These are phyloP conservation scores for Machaerirhynchus nigripectus DNA, from an alignment of 2,113 vertebrate species.

Conservation along the genomic window DNA sequence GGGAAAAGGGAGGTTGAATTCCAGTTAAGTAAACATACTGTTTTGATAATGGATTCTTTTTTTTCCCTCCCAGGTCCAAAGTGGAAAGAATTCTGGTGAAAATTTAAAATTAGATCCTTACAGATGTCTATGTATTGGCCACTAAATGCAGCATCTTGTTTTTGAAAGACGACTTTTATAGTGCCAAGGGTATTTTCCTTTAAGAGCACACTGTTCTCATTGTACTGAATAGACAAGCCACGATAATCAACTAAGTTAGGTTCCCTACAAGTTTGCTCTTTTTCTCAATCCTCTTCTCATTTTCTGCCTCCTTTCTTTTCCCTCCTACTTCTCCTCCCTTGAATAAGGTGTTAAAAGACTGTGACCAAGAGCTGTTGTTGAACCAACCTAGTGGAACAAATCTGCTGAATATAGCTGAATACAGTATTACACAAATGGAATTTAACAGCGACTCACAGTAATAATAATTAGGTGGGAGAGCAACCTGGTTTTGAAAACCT, in stretches of 20 bases:
- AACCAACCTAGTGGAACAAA: constrained; percentile 55
- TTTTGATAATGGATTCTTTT: background rate
- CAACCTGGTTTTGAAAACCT: background rate
- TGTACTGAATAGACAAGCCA: background rate
- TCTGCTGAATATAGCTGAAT: constrained; percentile 18
- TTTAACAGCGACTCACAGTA: constrained; percentile 2
- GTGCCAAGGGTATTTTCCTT: background rate
- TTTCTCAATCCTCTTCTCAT: constrained; percentile 25
- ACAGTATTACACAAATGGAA: constrained; percentile 23
- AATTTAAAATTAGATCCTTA: background rate
- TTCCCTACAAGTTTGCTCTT: background rate
- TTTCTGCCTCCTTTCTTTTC: constrained; percentile 40
- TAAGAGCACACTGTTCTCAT: background rate
- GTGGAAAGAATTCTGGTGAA: background rate
- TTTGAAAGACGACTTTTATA: background rate
- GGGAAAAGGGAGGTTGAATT: background rate
- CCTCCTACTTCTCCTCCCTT: constrained; percentile 39
- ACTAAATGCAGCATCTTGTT: background rate
- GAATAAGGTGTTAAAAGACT: constrained; percentile 41
- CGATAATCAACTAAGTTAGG: background rate
- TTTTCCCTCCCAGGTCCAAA: background rate
- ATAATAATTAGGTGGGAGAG: constrained; percentile 43
- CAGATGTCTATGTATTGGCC: background rate
- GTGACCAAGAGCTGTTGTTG: constrained; percentile 49
- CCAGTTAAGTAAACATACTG: background rate